Evolutionary conservation across 1,140 invertebrate genomes (phyloP).

Genomic region (Meloidogyne floridensis): DNA sequence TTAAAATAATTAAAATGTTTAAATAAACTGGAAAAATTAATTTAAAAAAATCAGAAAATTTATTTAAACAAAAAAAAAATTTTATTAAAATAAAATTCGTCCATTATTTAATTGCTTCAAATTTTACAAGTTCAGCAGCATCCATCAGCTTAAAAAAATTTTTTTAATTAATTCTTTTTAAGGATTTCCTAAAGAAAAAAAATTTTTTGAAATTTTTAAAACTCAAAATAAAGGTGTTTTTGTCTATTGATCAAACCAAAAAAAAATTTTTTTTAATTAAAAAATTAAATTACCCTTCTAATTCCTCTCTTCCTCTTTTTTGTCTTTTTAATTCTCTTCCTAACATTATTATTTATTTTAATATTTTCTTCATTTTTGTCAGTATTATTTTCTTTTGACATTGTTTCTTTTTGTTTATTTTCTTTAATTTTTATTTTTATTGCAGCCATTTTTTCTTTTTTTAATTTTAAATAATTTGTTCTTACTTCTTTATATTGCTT

Average conservation of each 20-base stretch:
- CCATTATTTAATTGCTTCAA: not conserved
- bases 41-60: not conserved
- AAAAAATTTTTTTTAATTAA: not conserved
- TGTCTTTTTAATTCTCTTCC: not conserved
- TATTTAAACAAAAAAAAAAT: not conserved
- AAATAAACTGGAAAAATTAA: not conserved
- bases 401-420: not conserved
- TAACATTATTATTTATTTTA: not conserved
- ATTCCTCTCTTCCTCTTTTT: not conserved
- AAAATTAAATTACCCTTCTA: conserved; percentile 1
- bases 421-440: conserved; percentile 22
- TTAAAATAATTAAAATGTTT: not conserved
- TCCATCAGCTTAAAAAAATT: not conserved
- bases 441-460: conserved; percentile 23
- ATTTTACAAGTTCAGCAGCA: conserved; percentile 1
- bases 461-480: conserved; percentile 8
- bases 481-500: no score
- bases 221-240: no score
- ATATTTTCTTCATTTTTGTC: not conserved
- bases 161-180: not conserved
- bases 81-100: not conserved
- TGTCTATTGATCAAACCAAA: not conserved
- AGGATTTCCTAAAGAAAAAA: no score
- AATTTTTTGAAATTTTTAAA: no score
- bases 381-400: conserved; percentile 12